Evolutionary conservation across 2,797 vertebrate genomes (phyloP).

Genomic region (Macroramphosus scolopax): DNA sequence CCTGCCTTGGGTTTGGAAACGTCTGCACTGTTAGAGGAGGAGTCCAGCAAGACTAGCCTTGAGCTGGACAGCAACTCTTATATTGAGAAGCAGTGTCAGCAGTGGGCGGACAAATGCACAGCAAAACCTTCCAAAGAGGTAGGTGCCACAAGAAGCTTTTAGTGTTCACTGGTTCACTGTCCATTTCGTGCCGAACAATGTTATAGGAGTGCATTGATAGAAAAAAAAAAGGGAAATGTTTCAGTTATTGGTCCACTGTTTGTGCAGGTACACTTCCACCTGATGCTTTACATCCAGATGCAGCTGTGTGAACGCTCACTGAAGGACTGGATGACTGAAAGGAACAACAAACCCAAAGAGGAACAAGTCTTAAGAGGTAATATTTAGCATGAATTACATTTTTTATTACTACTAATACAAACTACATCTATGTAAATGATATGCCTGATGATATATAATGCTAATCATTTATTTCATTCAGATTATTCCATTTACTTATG

Average conservation of each 20-base stretch:
- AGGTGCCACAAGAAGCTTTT: neutral
- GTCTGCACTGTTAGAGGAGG: conserved; percentile 60
- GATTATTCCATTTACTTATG: neutral
- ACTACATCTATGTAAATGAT: neutral
- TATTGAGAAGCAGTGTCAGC: conserved; percentile 51
- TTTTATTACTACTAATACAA: neutral
- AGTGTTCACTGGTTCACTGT: too few relatives aligned
- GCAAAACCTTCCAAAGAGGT: conserved; percentile 68
- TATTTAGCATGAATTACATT: neutral
- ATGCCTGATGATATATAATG: neutral
- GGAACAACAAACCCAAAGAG: conserved; percentile 73
- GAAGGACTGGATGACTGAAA: conserved; percentile 92
- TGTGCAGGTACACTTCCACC: conserved; percentile 84
- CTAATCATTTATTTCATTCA: neutral
- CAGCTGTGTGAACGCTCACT: conserved; percentile 92
- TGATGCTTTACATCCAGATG: conserved; percentile 99
- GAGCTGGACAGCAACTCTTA: conserved; percentile 74
- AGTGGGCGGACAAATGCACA: conserved; percentile 53
- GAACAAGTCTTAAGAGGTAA: conserved; percentile 51
- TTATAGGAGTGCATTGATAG: too few relatives aligned
- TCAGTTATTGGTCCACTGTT: neutral
- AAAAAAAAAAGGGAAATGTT: neutral
- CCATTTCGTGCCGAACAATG: too few relatives aligned
- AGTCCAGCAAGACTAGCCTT: conserved; percentile 52
- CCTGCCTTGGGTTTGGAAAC: conserved; percentile 61